Conservation (phyloP, 2,888 invertebrate genomes). For the Ectropis crepuscularia region DNA sequence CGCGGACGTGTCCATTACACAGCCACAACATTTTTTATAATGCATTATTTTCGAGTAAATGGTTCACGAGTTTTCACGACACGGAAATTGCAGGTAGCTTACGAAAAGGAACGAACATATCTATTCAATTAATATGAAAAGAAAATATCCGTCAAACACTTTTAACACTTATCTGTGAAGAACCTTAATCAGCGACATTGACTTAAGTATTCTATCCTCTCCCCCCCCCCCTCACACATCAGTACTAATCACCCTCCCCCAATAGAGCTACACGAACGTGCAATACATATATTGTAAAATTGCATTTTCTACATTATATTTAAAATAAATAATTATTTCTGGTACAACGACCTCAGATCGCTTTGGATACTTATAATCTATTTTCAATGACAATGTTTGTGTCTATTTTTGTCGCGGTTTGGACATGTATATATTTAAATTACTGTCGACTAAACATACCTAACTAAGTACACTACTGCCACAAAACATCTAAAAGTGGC, state of each 20-base stretch:
- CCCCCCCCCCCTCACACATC: constrained; percentile 32
- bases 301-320: constrained; percentile 23
- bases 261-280: constrained; percentile 31
- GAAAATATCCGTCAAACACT: constrained; percentile 3
- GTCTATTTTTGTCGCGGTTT: not conserved
- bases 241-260: constrained; percentile 37
- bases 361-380: constrained; percentile 16
- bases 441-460: no score
- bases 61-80: no score
- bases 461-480: no score
- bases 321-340: not conserved
- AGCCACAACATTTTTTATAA: no score
- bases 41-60: no score
- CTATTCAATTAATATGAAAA: no score
- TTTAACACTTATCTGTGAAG: not conserved
- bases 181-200: constrained; percentile 17
- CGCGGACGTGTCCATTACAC: no score
- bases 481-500: no score
- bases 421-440: no score
- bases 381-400: not conserved
- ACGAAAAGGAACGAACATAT: no score
- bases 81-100: no score
- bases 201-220: constrained; percentile 16
- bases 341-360: constrained; percentile 5
- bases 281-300: constrained; percentile 25